These are phyloP conservation scores for Etia nguti DNA, from an alignment of 2,113 vertebrate genomes.

Conservation along the genomic window DNA sequence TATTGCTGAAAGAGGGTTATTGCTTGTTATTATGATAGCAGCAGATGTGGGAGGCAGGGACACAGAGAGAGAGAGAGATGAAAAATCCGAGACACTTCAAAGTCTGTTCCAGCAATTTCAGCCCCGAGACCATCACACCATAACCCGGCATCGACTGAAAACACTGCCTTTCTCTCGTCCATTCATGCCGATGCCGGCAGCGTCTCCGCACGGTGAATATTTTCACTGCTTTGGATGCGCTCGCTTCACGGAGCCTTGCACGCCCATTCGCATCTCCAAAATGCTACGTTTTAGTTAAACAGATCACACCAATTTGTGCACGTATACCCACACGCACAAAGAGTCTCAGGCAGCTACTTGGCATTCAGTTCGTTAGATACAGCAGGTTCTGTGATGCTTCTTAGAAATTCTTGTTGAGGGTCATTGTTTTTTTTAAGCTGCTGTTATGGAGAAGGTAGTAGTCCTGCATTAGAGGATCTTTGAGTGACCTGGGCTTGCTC, in stretches of 20 bases:
- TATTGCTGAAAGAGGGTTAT: conserved; percentile 54
- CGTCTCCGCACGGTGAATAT: not conserved
- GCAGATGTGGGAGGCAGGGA: conserved; percentile 56
- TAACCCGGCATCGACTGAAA: conserved; percentile 6
- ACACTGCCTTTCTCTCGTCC: conserved; percentile 12
- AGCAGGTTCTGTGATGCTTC: not conserved
- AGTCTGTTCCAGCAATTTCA: conserved; percentile 51
- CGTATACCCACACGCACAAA: accelerated
- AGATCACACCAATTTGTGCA: not conserved
- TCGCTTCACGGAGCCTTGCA: not conserved
- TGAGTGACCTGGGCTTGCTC: not conserved
- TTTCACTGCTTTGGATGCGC: not conserved
- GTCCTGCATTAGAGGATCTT: not conserved
- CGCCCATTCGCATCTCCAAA: not conserved
- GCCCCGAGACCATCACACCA: not conserved
- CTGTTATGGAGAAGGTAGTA: not conserved
- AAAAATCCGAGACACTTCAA: conserved; percentile 40
- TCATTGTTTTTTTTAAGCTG: not conserved
- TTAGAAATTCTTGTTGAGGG: not conserved
- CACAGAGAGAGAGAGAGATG: conserved; percentile 4
- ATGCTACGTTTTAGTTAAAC: not conserved
- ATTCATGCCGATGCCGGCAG: not conserved
- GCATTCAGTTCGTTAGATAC: not conserved
- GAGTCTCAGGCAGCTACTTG: no score
- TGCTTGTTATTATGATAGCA: conserved; percentile 57